phyloP scores from a whole-genome alignment of 2,888 invertebrate species.

The Phrixothrix hirtus region DNA sequence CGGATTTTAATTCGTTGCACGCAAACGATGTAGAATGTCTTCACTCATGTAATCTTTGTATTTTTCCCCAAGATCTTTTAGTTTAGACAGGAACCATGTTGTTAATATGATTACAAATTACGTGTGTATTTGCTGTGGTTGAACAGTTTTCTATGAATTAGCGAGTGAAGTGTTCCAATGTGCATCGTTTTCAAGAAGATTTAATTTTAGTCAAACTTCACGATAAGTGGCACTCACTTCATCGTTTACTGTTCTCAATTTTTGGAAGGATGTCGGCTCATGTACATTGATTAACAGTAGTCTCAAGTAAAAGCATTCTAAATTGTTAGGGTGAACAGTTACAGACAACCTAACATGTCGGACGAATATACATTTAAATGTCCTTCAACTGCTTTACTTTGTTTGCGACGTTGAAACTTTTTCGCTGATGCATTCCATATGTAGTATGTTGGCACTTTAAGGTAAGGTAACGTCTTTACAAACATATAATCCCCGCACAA shows the following conservation, averaged over 20 bases:
- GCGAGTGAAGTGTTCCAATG: conserved; percentile 34
- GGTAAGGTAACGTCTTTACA: conserved; percentile 27
- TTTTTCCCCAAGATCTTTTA: conserved; percentile 12
- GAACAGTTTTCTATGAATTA: conserved; percentile 31
- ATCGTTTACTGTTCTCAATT: conserved; percentile 13
- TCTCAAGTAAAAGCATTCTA: conserved; percentile 43
- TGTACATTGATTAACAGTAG: conserved; percentile 16
- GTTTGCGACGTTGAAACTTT: conserved; percentile 25
- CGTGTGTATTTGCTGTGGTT: conserved; percentile 11
- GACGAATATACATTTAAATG: conserved; percentile 24
- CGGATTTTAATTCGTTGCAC: background rate
- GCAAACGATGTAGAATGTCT: conserved; percentile 12
- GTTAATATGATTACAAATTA: conserved; percentile 1
- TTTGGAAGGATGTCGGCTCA: conserved; percentile 16
- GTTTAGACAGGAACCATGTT: background rate
- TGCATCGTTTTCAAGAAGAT: conserved; percentile 35
- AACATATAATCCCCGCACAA: conserved; percentile 12
- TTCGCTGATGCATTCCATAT: conserved; percentile 21
- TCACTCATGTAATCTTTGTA: conserved; percentile 15
- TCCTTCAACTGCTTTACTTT: too few relatives aligned
- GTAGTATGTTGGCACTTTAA: conserved; percentile 20
- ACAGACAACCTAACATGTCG: conserved; percentile 41
- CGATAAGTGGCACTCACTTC: conserved; percentile 15
- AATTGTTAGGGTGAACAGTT: conserved; percentile 43
- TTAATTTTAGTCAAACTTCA: conserved; percentile 12